Base-by-base conservation (phyloP, 2,113 vertebrate species). In the Petroica traversi region DNA sequence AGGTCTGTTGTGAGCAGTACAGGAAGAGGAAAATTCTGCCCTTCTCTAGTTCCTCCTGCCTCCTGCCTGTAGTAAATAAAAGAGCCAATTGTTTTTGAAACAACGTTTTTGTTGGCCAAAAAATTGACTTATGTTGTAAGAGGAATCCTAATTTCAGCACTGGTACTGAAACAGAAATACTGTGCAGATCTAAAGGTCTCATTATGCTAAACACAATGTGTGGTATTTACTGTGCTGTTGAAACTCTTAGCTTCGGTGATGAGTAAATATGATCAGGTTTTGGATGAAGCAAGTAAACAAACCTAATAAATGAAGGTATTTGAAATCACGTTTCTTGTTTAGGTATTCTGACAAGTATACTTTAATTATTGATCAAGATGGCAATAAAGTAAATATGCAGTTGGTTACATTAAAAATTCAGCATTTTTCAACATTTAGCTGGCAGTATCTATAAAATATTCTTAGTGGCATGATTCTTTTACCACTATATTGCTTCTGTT, bases 201-300 rank as follows among this genome's bases (percentile, higher is more conserved):
- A 62, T 91, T 88, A 83, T 95, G 81, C 84, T 69, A 76, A 85
- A 83, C 48, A 87, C 82, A 83, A 49, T 79, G 46, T 79, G 67
- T 79, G 52, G 28, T 91, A 43, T 95, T 92, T 95, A 73, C 62
- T 82, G 80, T 88, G 77, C 48, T 91, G 22, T 41, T 85, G 77
- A 93, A 95, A 77, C 81, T 89, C 81, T 61, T 69, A 88, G 67
- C 72, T 96, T 85, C 59, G 34, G 75, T 94, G 78, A 86, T 93
- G 79, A 88, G 75, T 79, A 93, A 95, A 93, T 85, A 93, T 61
- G 51, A 85, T 80, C 43, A 83, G 59, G 43, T 83, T 93, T 92
- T 73, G 68, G 55, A 90, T 85, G 93, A 92, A 92, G 58, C 57
- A 72, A 89, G 72, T 92, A 93, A 93, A 88, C 51, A 94, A 93